Evolutionary conservation across 2,113 vertebrate genomes (phyloP), one percentile per base, ranked within the genome.

Genomic region (Elaphurus davidianus): DNA sequence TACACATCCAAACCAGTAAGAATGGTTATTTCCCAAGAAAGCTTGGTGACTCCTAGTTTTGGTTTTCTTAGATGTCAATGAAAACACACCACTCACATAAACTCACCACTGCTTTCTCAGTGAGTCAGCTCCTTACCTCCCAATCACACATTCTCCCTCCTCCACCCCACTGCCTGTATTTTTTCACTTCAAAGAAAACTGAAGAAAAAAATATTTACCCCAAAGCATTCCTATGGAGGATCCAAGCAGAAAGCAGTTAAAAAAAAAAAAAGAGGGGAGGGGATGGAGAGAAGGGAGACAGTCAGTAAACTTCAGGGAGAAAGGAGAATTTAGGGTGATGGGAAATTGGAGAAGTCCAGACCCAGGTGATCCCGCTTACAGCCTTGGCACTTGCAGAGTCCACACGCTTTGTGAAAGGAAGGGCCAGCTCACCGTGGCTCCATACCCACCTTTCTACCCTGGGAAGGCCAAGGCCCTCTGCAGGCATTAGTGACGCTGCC

Each of bases 121-220:
- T 7, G 50, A 47, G n/a, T 59, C 40, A n/a, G n/a, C 16, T 14
- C 47, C n/a, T 67, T 59, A 52, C 40, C 59, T 60, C 90, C 60
- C 85, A 28, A 40, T 25, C 64, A 19, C 4, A 83, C 55, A 43
- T 88, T 59, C 83, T 87, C 8, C 81, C 54, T 47, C 59, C 64
- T 90, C 90, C 92, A 82, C 23, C 82, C 71, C n/a, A 0, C 5
- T 0, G 6, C 3, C 2, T 10, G 13, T 33, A 25, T 27, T 33
- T 50, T 76, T 84, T 94, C 55, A 74, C 67, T 94, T 97, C 47
- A 87, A 97, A 97, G 82, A 98, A 96, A 97, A 97, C 12, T 5
- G 45, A 79, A 84, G 59, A 45, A 97, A 86, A 98, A 97, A 86
- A 98, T 99, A 99, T 98, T 99, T 99, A 99, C 99, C 99, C 99